Evolutionary conservation across 2,113 vertebrate genomes (phyloP), one percentile per base, ranked within the genome.

Genomic region (Oreochromis spilurus): DNA sequence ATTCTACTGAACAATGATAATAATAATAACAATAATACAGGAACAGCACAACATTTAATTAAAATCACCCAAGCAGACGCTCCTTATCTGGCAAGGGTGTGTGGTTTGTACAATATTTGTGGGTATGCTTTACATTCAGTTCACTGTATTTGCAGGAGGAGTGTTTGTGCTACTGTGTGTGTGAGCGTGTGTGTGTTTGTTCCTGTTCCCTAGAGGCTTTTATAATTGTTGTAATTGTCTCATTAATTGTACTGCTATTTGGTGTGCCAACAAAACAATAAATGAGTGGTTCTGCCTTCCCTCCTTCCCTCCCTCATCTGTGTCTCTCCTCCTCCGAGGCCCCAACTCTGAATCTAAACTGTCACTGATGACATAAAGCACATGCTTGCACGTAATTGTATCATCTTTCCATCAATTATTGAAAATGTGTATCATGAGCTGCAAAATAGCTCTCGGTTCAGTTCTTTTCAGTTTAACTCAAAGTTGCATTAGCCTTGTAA

Each of bases 211-310:
- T 4, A 5, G 81, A 62, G 88, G 53, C 50, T 7, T 85, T 88
- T 90, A 83, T 93, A 94, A 95, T 92, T 91, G 92, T 13, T 52
- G 31, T 87, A 88, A 94, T 87, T 85, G 85, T 88, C 55, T 84
- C 86, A 89, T 95, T 91, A 91, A 91, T 92, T 90, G 84, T 70
- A 36, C 43, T 10, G 72, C 79, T 81, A 65, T 92, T 92, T 83
- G 67, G 57, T 48, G 24, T 75, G 84, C 79, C 86, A 81, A 31
- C 53, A 84, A 83, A 87, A 82, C 72, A 65, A 75, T 34, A 79
- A 84, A 79, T 4, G 10, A 87, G 88, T 81, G 84, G 40, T 81
- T 91, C 60, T 77, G 80, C 81, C 6, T 81, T 60, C 43, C 9
- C 34, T n/a, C 62, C 11, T 17, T 48, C 57, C 4, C 34, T 67